A percentile compares a stretch with the other conserved stretches of the same genome.
Conservation (phyloP, 2,797 vertebrate genomes). For the Eremophila alpestris region DNA sequence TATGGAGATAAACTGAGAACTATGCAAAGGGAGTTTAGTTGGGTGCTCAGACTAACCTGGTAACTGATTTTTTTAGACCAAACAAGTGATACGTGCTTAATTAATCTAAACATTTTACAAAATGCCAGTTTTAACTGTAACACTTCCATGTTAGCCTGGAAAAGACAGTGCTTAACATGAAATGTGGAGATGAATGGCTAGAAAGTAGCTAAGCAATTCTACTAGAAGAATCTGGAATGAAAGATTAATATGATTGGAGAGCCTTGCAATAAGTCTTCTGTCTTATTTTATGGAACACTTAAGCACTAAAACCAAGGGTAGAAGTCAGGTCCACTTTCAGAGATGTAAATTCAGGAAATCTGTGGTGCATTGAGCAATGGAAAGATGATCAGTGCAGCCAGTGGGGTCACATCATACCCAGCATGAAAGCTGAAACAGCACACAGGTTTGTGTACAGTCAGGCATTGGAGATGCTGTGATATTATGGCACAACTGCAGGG, state of each 20-base stretch:
- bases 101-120: background rate
- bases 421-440: background rate
- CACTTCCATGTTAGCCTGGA: background rate
- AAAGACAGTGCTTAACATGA: background rate
- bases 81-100: background rate
- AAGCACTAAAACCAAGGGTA: background rate
- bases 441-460: background rate
- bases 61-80: background rate
- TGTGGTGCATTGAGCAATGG: background rate
- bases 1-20: background rate
- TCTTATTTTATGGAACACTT: background rate
- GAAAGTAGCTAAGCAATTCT: background rate
- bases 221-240: background rate
- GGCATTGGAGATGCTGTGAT: background rate
- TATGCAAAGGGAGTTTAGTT: background rate
- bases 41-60: background rate
- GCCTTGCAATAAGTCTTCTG: background rate
- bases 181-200: background rate
- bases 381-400: background rate
- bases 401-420: background rate
- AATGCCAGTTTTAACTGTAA: background rate
- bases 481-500: background rate
- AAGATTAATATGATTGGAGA: background rate
- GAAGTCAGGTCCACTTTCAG: background rate
- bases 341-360: background rate